These are phyloP conservation scores for Prolemur simus DNA, from an alignment of 2,113 vertebrate genomes.

Conservation along the genomic window DNA sequence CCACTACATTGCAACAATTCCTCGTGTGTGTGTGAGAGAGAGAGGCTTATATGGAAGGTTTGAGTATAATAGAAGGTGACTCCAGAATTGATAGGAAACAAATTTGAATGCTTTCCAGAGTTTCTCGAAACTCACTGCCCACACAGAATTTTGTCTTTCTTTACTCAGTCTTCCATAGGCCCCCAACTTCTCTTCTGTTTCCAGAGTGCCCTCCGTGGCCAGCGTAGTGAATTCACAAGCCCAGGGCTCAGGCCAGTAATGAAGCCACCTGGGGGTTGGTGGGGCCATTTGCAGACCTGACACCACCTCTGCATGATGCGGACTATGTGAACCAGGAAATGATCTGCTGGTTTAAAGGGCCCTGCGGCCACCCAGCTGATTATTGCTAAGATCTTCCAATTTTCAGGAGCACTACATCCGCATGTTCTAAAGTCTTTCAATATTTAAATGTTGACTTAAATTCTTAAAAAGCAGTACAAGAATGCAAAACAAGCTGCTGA, in stretches of 20 bases:
- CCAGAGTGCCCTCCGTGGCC: not conserved
- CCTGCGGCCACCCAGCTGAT: not conserved
- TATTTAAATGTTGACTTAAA: not conserved
- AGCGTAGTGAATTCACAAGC: not conserved
- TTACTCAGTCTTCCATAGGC: not conserved
- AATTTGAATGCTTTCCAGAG: not conserved
- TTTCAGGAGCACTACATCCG: not conserved
- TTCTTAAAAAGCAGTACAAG: not conserved
- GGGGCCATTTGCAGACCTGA: not conserved
- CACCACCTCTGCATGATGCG: not conserved
- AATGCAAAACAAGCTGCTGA: not conserved
- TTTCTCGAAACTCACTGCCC: not conserved
- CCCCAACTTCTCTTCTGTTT: not conserved
- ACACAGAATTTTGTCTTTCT: not conserved
- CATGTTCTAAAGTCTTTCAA: not conserved
- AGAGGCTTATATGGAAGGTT: not conserved
- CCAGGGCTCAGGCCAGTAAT: not conserved
- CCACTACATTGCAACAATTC: not conserved
- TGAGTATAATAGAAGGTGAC: not conserved
- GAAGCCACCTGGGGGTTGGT: not conserved
- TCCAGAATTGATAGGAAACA: not conserved
- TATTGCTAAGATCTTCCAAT: not conserved
- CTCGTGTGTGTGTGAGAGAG: not conserved
- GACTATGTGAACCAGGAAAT: not conserved
- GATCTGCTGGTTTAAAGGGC: not conserved